Percentiles rank a stretch among this genome's conserved stretches.
phyloP scores from a whole-genome alignment of 2,113 vertebrate genomes.

The Chamaetylas fuelleborni region DNA sequence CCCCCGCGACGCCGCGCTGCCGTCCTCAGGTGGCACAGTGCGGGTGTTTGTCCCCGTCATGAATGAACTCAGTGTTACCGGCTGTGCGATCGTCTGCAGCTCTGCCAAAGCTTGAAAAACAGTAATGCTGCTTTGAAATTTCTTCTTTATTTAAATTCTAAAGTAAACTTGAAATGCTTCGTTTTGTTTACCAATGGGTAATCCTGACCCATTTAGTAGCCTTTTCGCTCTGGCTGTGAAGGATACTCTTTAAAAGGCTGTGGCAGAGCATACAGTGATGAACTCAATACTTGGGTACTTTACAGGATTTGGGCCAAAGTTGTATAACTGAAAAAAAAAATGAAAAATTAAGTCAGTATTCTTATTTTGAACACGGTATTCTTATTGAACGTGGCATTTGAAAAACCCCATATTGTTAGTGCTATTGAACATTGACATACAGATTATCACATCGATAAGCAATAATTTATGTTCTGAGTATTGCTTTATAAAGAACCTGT shows the following conservation, averaged over 20 bases:
- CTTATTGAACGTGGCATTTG: not conserved
- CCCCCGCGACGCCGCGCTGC: conserved; percentile 62
- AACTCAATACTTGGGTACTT: not conserved
- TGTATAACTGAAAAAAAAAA: not conserved
- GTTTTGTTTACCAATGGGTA: not conserved
- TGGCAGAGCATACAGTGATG: not conserved
- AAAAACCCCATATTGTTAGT: not conserved
- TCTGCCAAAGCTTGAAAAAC: not conserved
- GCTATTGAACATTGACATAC: not conserved
- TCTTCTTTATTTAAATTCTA: conserved; percentile 34
- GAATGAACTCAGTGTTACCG: not conserved
- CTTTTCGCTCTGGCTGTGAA: not conserved
- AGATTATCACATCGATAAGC: not conserved
- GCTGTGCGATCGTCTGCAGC: not conserved
- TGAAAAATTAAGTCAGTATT: not conserved
- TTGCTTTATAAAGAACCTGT: not conserved
- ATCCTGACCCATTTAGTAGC: not conserved
- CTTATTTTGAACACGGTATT: not conserved
- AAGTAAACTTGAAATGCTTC: not conserved
- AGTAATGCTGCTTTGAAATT: not conserved
- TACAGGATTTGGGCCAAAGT: not conserved
- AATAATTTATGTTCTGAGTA: not conserved
- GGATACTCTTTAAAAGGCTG: conserved; percentile 4
- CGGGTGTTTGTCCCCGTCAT: not conserved
- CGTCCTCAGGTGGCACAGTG: conserved; percentile 61